Evolutionary conservation across 2,797 vertebrate genomes (phyloP), one percentile per base, ranked within the genome.

Genomic region (Enteromius unitaeniatus): DNA sequence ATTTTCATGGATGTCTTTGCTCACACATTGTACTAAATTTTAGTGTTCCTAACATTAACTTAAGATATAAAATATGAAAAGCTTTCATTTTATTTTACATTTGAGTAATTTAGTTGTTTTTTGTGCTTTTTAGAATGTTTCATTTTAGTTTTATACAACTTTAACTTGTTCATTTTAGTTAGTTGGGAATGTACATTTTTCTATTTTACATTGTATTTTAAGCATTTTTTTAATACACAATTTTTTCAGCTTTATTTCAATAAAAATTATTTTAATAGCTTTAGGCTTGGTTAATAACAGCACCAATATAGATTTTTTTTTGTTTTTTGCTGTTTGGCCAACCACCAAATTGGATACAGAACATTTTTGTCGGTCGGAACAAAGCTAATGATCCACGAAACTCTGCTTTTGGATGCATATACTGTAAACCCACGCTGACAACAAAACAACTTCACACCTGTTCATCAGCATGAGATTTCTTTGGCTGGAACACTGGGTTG

Each of bases 401-500:
- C 21, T 37, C 49, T 31, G 40, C 26, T 67, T 64, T 82, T 69
- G 51, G 7, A 80, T 77, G 9, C 14, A 78, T 26, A 26, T 65
- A 1, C 78, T 72, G 62, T 1, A 19, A 70, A 47, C 26, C 67
- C 19, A 40, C 11, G n/a, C 45, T 34, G 31, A 77, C 42, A 81
- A 65, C 21, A 79, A 82, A 65, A 73, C 55, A 53, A 69, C 49
- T 75, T 68, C 28, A 78, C 81, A 86, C 95, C 92, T 85, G 76
- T 34, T 83, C 85, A 21, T 89, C 87, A 19, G 84, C 78, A 34
- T 93, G 88, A 60, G 93, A 86, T 55, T 90, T 92, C 83, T 91
- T 94, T 17, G 92, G 87, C 51, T 93, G 85, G 88, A 95, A 96
- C 4, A 94, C 91, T 11, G 93, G 93, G 90, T 94, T 95, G 83